Conservation (phyloP, 2,113 vertebrate species). For the Gallinago media region DNA sequence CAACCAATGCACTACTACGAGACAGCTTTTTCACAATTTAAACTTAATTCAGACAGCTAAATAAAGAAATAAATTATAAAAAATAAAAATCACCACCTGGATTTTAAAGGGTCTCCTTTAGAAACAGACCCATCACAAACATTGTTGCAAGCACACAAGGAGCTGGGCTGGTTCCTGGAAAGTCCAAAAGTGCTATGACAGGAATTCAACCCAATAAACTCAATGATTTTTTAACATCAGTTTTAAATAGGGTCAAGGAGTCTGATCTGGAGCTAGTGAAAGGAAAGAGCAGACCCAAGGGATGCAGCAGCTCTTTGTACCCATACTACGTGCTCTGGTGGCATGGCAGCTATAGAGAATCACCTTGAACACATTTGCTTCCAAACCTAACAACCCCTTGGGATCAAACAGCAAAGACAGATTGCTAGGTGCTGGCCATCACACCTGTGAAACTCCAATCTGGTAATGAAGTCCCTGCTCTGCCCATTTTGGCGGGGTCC, state of each 20-base stretch:
- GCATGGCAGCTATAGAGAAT: background rate
- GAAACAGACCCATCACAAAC: background rate
- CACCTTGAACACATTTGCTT: background rate
- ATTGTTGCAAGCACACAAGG: background rate
- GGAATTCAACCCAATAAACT: background rate
- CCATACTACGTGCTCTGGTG: rapidly evolving
- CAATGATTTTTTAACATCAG: background rate
- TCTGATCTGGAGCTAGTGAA: background rate
- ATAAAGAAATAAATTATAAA: background rate
- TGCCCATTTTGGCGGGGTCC: background rate
- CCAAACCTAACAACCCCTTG: background rate
- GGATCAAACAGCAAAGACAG: background rate
- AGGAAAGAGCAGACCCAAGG: background rate
- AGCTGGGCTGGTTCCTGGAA: background rate
- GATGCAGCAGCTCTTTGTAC: background rate
- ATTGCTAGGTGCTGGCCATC: background rate
- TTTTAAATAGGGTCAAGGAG: background rate
- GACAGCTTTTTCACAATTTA: background rate
- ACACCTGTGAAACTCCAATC: background rate
- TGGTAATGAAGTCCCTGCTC: background rate
- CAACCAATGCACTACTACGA: background rate
- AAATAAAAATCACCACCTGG: background rate
- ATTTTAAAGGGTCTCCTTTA: background rate
- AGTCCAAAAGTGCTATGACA: background rate
- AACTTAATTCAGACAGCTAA: background rate